phyloP scores from a whole-genome alignment of 2,797 vertebrate genomes.

The Meriones psammophilus region DNA sequence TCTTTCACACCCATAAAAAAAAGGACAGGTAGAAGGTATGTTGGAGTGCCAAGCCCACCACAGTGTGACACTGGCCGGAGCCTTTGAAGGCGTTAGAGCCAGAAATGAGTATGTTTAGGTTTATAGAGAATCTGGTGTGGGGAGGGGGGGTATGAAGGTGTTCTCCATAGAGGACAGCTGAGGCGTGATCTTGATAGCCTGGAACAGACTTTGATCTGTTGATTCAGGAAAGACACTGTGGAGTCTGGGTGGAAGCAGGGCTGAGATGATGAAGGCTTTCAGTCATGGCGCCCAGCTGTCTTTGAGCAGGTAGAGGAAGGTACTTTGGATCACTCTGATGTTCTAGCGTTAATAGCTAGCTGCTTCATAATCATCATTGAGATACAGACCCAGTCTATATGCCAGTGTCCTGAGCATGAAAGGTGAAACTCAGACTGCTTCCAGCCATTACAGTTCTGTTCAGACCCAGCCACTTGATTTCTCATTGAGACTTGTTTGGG shows the following conservation, averaged over 20 bases:
- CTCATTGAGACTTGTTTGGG: not conserved
- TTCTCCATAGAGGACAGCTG: not conserved
- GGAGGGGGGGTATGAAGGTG: not conserved
- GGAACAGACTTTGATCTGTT: not conserved
- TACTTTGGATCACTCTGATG: not conserved
- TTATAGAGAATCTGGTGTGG: not conserved
- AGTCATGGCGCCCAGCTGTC: fast-evolving
- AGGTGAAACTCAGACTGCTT: constrained; percentile 11
- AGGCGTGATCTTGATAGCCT: not conserved
- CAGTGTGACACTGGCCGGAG: not conserved
- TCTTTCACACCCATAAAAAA: not conserved
- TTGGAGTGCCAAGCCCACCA: no score
- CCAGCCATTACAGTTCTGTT: not conserved
- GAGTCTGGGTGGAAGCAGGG: not conserved
- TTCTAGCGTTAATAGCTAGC: not conserved
- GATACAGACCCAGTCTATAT: not conserved
- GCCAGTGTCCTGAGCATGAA: not conserved
- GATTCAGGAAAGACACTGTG: not conserved
- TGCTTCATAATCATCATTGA: not conserved
- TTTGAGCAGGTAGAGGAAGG: not conserved
- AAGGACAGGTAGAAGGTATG: not conserved
- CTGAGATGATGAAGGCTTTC: not conserved
- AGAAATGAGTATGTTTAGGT: not conserved
- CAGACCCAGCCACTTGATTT: not conserved
- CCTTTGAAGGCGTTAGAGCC: not conserved